Evolutionary conservation across 2,888 invertebrate species (phyloP).

Genomic region (Drosophila paranaensis): DNA sequence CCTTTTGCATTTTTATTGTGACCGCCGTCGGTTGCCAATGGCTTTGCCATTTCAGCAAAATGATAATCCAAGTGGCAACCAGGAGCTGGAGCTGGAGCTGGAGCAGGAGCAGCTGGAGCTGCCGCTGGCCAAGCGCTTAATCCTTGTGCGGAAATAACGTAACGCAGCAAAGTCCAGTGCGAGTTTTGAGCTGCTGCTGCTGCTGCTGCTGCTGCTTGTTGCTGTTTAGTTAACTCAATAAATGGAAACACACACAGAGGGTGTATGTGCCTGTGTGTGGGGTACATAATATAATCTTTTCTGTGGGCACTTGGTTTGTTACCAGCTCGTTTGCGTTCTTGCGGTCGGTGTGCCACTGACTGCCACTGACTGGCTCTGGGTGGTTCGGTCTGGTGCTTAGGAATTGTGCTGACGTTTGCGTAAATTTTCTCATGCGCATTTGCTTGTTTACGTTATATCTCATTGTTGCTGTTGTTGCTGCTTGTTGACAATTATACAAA

Average conservation of each 20-base stretch:
- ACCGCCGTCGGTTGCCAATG: constrained; percentile 32
- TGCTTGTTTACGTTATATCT: constrained; percentile 72
- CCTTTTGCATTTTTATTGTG: constrained; percentile 67
- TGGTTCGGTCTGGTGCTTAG: constrained; percentile 31
- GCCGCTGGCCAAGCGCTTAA: constrained; percentile 66
- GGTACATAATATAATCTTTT: constrained; percentile 64
- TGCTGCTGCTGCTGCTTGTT: constrained; percentile 39
- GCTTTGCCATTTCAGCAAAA: constrained; percentile 54
- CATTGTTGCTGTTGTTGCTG: constrained; percentile 52
- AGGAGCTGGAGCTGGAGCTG: constrained; percentile 4
- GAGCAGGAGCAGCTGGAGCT: constrained; percentile 10
- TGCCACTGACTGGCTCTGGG: background rate
- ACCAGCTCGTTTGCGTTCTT: constrained; percentile 44
- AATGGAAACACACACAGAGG: constrained; percentile 56
- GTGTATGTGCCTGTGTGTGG: background rate
- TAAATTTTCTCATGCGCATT: constrained; percentile 68
- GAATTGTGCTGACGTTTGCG: constrained; percentile 72
- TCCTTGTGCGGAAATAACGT: constrained; percentile 71
- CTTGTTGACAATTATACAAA: constrained; percentile 77
- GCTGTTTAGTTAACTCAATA: constrained; percentile 75
- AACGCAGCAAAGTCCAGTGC: constrained; percentile 51
- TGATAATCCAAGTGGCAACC: constrained; percentile 42
- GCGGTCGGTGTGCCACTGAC: constrained; percentile 17
- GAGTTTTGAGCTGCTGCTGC: constrained; percentile 25
- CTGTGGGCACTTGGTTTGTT: constrained; percentile 28